Percentiles rank a stretch among this genome's conserved stretches.
These are phyloP conservation scores for Lagria hirta DNA, from an alignment of 2,888 invertebrate species.

Conservation along the genomic window DNA sequence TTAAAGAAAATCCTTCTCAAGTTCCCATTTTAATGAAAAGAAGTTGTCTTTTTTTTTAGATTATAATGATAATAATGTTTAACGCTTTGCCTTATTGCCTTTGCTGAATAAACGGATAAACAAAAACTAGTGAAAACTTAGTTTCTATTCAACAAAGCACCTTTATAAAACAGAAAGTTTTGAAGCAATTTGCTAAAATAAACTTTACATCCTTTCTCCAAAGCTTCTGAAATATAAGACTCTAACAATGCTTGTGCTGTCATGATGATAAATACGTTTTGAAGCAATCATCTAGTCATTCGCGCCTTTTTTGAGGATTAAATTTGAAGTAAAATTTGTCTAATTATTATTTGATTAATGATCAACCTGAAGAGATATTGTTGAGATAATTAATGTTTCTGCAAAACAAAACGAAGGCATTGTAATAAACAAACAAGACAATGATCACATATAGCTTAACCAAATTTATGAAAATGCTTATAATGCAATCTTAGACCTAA, in stretches of 20 bases:
- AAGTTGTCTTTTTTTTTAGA: too few relatives aligned
- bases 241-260: slow-evolving; percentile 37
- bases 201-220: slow-evolving; percentile 33
- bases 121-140: too few relatives aligned
- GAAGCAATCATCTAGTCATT: slow-evolving; percentile 37
- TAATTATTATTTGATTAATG: slow-evolving; percentile 41
- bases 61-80: too few relatives aligned
- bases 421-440: too few relatives aligned
- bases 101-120: too few relatives aligned
- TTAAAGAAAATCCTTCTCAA: slow-evolving; percentile 6
- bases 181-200: slow-evolving; percentile 33
- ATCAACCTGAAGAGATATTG: slow-evolving; percentile 22
- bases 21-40: slow-evolving; percentile 7
- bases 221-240: slow-evolving; percentile 34
- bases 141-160: too few relatives aligned
- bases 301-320: slow-evolving; percentile 39
- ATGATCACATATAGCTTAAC: not conserved
- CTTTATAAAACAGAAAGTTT: slow-evolving; percentile 9
- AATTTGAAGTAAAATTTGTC: slow-evolving; percentile 37
- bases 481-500: not conserved
- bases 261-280: slow-evolving; percentile 40
- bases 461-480: not conserved
- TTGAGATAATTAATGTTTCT: slow-evolving; percentile 30
- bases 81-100: too few relatives aligned
- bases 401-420: too few relatives aligned